Evolutionary conservation across 2,113 vertebrate genomes (phyloP), one percentile per base, ranked within the genome.

Genomic region (Loxodonta africana): DNA sequence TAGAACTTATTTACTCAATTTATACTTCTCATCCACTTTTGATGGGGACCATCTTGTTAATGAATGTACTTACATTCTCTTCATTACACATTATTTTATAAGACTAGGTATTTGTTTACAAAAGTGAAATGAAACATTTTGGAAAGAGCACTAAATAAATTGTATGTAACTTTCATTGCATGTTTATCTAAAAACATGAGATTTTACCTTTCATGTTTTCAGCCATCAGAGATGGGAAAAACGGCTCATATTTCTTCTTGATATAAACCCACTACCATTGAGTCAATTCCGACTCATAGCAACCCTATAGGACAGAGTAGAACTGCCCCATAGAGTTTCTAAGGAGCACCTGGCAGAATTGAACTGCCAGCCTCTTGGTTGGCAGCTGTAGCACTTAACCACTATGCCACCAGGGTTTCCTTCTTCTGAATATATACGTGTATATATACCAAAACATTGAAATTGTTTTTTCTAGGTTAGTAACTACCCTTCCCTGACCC

Each of bases 391-490:
- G 37, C 37, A 37, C 37, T 37, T 37, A 37, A 37, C 37, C 37
- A 37, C 37, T 37, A 37, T 37, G 37, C 37, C 37, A 37, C 37
- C 37, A 37, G 37, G 37, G 37, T 37, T 37, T 37, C 37, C 37
- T 69, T 88, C 69, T 86, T 87, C 44, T 93, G 80, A 21, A 5
- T 69, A 5, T 95, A 57, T 48, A 15, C 46, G 30, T 33, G 51
- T 37, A 57, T 83, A 28, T 41, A 89, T 57, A 80, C 63, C 83
- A 71, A 80, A 83, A 48, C 92, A 94, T 60, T 88, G 76, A 94
- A 86, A 57, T 57, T 37, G 6, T 83, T 94, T 95, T 96, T 83
- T 81, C 67, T 95, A 85, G 62, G 95, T 81, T 97, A 83, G 89
- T 91, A 94, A 76, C 63, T 86, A 62, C 71, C 23, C 46, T 69